phyloP scores from a whole-genome alignment of 1,140 invertebrate genomes.

The Listronotus oregonensis region DNA sequence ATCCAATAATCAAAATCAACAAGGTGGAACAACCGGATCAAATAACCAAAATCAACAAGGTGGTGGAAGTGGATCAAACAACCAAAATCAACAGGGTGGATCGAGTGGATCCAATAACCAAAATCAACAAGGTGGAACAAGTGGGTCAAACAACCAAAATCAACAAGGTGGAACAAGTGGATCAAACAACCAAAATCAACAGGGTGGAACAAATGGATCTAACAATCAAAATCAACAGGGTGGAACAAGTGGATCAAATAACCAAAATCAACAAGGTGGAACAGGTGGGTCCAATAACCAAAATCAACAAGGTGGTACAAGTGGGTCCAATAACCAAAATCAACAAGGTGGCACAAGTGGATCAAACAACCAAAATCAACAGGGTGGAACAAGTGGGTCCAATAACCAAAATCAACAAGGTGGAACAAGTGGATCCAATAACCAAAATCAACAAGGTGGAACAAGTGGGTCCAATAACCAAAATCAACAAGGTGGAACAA shows the following conservation, averaged over 20 bases:
- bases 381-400: background rate
- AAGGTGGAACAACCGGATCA: conserved; percentile 7
- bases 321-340: background rate
- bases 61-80: too few relatives aligned
- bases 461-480: conserved; percentile 24
- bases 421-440: conserved; percentile 6
- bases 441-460: conserved; percentile 37
- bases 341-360: background rate
- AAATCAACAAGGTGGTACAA: background rate
- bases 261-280: conserved; percentile 22
- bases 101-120: too few relatives aligned
- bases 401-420: conserved; percentile 1
- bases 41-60: too few relatives aligned
- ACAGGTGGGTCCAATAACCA: too few relatives aligned
- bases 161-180: too few relatives aligned
- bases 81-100: too few relatives aligned
- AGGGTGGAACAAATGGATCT: too few relatives aligned
- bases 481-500: background rate
- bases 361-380: conserved; percentile 6
- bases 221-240: too few relatives aligned
- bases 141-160: too few relatives aligned
- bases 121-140: too few relatives aligned
- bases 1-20: conserved; percentile 9
- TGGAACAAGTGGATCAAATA: conserved; percentile 1
- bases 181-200: too few relatives aligned